Conservation (phyloP, 1,140 invertebrate genomes). For the Lysiphlebus fabarum region DNA sequence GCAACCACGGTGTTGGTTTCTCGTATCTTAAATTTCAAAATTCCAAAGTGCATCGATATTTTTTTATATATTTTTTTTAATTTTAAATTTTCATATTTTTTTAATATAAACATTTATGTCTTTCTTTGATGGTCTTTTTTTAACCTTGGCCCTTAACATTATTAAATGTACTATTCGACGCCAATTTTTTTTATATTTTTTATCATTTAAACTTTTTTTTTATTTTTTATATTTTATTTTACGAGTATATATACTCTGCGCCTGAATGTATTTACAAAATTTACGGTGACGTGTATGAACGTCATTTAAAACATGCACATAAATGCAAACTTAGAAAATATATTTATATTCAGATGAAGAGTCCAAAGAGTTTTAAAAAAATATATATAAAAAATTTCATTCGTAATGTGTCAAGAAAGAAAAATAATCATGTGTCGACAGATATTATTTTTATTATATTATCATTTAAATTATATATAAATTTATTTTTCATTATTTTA, state of each 20-base stretch:
- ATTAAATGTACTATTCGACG: constrained; percentile 16
- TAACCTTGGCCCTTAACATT: background rate
- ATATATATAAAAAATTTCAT: background rate
- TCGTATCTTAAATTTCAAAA: constrained; percentile 46
- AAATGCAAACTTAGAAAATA: constrained; percentile 10
- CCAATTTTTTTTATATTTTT: constrained; percentile 4
- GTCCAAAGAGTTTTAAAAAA: background rate
- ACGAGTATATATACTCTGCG: constrained; percentile 35
- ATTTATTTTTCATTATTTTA: no score
- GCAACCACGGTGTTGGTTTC: constrained; percentile 28
- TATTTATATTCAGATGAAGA: constrained; percentile 8
- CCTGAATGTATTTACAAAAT: constrained; percentile 37
- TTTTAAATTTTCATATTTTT: constrained; percentile 16
- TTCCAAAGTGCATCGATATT: constrained; percentile 19
- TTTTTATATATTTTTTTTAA: constrained; percentile 13
- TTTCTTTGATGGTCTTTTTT: constrained; percentile 11
- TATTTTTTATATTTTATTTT: constrained; percentile 29
- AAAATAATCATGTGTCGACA: no score
- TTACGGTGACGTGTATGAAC: constrained; percentile 40
- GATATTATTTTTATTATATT: no score
- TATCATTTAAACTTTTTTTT: constrained; percentile 12
- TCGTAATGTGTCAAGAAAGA: no score
- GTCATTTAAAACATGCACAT: constrained; percentile 21
- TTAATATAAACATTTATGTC: constrained; percentile 7
- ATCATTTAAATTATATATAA: no score